Base-by-base conservation (phyloP, 2,888 invertebrate genomes). In the Cynaeus angustus region DNA sequence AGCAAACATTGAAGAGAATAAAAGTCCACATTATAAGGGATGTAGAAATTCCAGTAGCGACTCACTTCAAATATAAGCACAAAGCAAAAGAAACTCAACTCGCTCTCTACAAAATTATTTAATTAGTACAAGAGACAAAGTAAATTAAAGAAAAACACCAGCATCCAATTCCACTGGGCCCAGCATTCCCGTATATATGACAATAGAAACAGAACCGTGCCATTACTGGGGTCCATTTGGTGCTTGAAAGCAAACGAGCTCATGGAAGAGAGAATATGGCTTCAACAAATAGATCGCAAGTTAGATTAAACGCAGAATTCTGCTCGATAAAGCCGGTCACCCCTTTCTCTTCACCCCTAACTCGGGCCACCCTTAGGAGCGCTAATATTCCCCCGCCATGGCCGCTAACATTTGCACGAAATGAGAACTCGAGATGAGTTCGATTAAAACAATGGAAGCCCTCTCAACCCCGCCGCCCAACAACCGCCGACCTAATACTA, bases 361-460 rank as follows among this genome's bases (percentile, higher is more conserved):
- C 73, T 66, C 66, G 68, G 79, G 68, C 66, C 82, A 81, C 84
- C 83, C 83, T 83, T 83, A 83, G 83, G 83, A 84, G 81, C 82
- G 83, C 83, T 84, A 83, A 84, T 85, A 84, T 85, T 82, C 81
- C 79, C 82, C 82, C 80, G 80, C 80, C 80, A 82, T 81, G 82
- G 80, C 82, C 78, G 81, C 83, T 81, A 83, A 84, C 84, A 83
- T 84, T 84, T 84, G 84, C 84, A 81, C 84, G 82, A 83, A 84
- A 84, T 83, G 84, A 83, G 84, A 83, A 82, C 83, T 82, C 80
- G 83, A 84, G 84, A 84, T 84, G 84, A 84, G 83, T 84, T 84
- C 84, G 83, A 84, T 84, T 85, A 84, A 85, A 84, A 85, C 84
- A 84, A 85, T 84, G 84, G 82, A 82, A 58, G 65, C 65, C 59